Base-by-base conservation (phyloP, 1,140 invertebrate species). In the Goniozus legneri region DNA sequence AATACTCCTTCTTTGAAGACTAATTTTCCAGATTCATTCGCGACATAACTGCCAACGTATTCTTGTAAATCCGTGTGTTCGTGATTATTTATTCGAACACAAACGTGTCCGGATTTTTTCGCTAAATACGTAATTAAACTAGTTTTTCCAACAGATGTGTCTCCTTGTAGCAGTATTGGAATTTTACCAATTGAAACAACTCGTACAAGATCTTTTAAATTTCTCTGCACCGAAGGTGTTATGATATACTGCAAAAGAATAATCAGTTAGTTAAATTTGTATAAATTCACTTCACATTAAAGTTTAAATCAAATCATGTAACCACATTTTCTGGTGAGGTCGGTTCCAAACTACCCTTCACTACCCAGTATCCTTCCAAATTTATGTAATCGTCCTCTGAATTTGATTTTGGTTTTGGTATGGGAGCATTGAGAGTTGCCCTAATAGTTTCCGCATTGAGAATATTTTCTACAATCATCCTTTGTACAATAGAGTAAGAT, bases 81-180 rank as follows among this genome's bases (percentile, higher is more conserved):
- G 61, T 99, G 97, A 75, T 99, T 99, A 69, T 99, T 99, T 42
- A 99, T 96, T 50, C 97, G 80, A 0, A 96, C 84, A 64, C 95
- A 97, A n/a, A 82, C 80, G 68, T 99, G 96, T 20, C 97, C 97
- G 20, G 92, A 92, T 1, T 85, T 78, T 67, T 87, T 83, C 0
- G 97, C 95, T 37, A 99, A 80, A 71, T 94, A 98, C 0, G 84
- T 88, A 30, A 99, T 95, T 10, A 99, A 78, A 71, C 93, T 97
- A 0, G 97, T 99, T 79, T 99, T 99, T 22, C 97, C 97, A 0
- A 98, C 95, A n/a, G 94, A 98, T 0, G 97, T 99, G 60, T 98
- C 95, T 13, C 97, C 97, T 76, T 92, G 85, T 16, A 99, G 69
- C 22, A 99, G 70, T 15, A 99, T 84, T 3, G 97, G 97, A 51